These are phyloP conservation scores for Phenganax subtilis DNA, from an alignment of 92 coral and sea anemone genomes.

Conservation along the genomic window DNA sequence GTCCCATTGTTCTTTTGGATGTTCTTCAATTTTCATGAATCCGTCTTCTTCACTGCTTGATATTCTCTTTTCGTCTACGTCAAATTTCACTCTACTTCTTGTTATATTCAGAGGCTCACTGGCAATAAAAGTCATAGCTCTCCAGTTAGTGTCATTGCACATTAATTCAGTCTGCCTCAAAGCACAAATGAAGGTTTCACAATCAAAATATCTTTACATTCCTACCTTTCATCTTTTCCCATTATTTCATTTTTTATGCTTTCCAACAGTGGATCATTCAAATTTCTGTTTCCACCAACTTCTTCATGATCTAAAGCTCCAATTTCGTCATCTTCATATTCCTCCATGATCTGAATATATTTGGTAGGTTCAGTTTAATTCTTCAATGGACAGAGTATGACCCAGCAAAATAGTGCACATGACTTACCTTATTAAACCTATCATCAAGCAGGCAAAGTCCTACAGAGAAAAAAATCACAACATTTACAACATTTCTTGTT, in stretches of 20 bases:
- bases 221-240: constrained; percentile 58
- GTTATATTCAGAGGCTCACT: constrained; percentile 1
- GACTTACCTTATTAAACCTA: constrained; percentile 78
- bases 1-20: constrained; percentile 88
- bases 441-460: constrained; percentile 85
- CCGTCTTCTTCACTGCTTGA: constrained; percentile 49
- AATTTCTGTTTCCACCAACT: constrained; percentile 58
- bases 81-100: constrained; percentile 8
- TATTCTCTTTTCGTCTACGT: constrained; percentile 10
- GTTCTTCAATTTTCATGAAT: constrained; percentile 53
- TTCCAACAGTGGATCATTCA: constrained; percentile 62
- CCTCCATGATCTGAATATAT: constrained; percentile 69
- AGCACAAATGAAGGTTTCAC: background rate
- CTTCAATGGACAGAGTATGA: too few species aligned
- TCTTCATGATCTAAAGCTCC: constrained; percentile 97
- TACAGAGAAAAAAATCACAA: constrained; percentile 5
- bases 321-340: constrained; percentile 96
- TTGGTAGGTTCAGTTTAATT: too few species aligned
- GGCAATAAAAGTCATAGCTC: background rate
- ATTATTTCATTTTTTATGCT: constrained; percentile 64
- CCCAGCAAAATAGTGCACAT: too few species aligned
- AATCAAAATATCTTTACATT: background rate
- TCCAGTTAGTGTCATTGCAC: background rate
- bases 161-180: background rate
- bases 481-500: background rate